Percentiles rank a stretch among this genome's conserved stretches.
Evolutionary conservation across 1,140 invertebrate genomes (phyloP).

Genomic region (Tachypleus tridentatus): DNA sequence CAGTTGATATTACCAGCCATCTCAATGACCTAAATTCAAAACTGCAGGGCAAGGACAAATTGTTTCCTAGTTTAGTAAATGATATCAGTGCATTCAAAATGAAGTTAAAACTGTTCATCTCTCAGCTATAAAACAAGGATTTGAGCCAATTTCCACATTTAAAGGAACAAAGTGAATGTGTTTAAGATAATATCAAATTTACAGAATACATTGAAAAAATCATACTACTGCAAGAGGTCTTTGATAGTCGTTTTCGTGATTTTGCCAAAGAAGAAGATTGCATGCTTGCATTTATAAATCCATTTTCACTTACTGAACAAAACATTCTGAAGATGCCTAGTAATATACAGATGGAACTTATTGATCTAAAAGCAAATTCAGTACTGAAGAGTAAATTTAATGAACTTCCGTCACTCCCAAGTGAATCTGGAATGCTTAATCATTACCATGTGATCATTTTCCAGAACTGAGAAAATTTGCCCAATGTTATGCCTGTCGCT

Average conservation of each 20-base stretch:
- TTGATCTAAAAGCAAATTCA: conserved; percentile 4
- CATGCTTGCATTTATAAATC: conserved; percentile 1
- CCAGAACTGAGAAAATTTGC: conserved; percentile 2
- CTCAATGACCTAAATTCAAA: conserved; percentile 6
- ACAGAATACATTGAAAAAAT: conserved; percentile 3
- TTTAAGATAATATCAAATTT: conserved; percentile 5
- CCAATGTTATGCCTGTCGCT: not conserved
- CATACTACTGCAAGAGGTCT: not conserved
- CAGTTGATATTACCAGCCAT: too few species aligned
- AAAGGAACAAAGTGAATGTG: conserved; percentile 4
- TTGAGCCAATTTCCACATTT: not conserved
- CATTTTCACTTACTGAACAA: conserved; percentile 4
- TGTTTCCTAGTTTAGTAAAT: conserved; percentile 7
- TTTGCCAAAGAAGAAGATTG: not conserved
- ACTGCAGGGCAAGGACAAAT: conserved; percentile 1
- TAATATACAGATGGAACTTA: conserved; percentile 2
- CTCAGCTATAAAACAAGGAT: not conserved
- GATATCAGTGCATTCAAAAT: conserved; percentile 6
- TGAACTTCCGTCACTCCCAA: not conserved
- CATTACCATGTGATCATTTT: conserved; percentile 5
- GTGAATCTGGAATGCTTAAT: not conserved
- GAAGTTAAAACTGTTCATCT: conserved; percentile 6
- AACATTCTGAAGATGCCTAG: not conserved
- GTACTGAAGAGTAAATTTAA: not conserved
- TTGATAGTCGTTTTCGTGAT: not conserved